Evolutionary conservation across 2,113 vertebrate genomes (phyloP).

Genomic region (Hemiprocne comata): DNA sequence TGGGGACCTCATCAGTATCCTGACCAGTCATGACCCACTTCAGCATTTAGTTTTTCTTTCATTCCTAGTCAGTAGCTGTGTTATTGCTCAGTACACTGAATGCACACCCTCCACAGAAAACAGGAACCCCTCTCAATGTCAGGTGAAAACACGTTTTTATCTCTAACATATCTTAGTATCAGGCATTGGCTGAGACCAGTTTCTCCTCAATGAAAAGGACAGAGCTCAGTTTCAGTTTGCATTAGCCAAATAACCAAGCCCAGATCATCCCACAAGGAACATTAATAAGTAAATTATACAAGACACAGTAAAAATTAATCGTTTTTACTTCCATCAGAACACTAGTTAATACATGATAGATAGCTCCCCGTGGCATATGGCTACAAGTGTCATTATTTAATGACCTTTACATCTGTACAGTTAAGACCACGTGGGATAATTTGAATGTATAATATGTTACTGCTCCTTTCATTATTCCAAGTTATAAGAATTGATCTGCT

Average conservation of each 20-base stretch:
- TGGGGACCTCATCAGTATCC: background rate
- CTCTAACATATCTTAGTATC: background rate
- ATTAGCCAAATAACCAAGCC: background rate
- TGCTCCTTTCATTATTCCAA: background rate
- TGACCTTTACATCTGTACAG: background rate
- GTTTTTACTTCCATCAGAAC: background rate
- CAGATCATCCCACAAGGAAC: background rate
- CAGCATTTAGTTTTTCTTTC: background rate
- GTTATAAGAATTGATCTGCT: background rate
- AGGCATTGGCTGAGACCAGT: background rate
- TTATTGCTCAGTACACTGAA: background rate
- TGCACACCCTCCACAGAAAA: background rate
- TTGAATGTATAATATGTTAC: background rate
- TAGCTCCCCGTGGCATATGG: background rate
- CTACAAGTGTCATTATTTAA: conserved; percentile 12
- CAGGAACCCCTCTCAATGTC: background rate
- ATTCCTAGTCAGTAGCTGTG: background rate
- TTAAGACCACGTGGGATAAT: background rate
- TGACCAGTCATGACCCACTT: no score
- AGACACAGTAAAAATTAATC: conserved; percentile 16
- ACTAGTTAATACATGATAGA: background rate
- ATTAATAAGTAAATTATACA: conserved; percentile 8
- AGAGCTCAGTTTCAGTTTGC: background rate
- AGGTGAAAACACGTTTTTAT: background rate
- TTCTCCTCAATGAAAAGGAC: background rate